Evolutionary conservation across 2,888 invertebrate species (phyloP).

Genomic region (Vandiemenella viatica): DNA sequence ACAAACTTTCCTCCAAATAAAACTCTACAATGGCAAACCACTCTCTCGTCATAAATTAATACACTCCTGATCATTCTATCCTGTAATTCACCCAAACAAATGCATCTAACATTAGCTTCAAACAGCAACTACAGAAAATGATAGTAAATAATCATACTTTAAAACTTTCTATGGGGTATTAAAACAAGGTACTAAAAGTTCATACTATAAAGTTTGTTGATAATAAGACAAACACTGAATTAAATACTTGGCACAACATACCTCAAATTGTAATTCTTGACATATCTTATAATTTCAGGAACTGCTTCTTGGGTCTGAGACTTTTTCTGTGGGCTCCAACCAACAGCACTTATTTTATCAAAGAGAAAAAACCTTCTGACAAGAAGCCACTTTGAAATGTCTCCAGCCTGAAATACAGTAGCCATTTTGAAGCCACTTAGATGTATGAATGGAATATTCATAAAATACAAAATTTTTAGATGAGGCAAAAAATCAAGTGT

Average conservation of each 20-base stretch:
- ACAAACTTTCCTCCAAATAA: no score
- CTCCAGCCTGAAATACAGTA: conserved; percentile 26
- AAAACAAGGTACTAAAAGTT: no score
- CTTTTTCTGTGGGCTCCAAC: no score
- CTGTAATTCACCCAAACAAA: no score
- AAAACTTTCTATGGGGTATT: no score
- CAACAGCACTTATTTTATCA: conserved; percentile 37
- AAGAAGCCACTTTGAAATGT: conserved; percentile 43
- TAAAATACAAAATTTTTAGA: neutral
- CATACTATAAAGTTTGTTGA: no score
- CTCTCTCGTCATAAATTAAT: no score
- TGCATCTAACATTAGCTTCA: no score
- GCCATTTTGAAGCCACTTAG: neutral
- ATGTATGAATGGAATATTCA: neutral
- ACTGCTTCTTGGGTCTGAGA: conserved; percentile 12
- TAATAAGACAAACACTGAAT: neutral
- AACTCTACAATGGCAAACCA: no score
- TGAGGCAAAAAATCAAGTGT: neutral
- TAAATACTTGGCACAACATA: neutral
- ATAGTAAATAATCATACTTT: no score
- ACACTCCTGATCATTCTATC: no score
- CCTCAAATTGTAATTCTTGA: conserved; percentile 22
- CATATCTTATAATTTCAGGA: conserved; percentile 25
- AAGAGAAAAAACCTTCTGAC: conserved; percentile 52
- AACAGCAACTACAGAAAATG: no score